Conservation (phyloP, 2,797 vertebrate genomes). For the Dendrocincla fuliginosa region DNA sequence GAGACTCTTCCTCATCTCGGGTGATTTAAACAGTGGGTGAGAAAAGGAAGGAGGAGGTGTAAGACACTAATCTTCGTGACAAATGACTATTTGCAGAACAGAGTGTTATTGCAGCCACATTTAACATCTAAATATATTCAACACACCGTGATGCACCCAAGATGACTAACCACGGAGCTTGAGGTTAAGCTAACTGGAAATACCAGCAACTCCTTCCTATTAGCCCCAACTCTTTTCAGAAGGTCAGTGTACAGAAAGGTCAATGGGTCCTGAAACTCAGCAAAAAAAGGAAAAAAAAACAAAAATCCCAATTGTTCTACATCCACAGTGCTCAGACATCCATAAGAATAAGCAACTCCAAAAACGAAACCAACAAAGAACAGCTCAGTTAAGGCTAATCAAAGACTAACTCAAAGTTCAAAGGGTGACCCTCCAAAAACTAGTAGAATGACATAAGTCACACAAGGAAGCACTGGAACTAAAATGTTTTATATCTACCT, state of each 20-base stretch:
- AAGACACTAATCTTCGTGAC: constrained; percentile 64
- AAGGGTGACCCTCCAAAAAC: neutral
- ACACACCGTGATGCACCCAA: neutral
- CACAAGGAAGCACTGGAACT: neutral
- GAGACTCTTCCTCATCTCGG: constrained; percentile 12
- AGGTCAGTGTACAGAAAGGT: neutral
- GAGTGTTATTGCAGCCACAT: constrained; percentile 17
- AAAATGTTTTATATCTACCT: neutral
- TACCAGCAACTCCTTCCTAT: neutral
- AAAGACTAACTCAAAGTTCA: neutral
- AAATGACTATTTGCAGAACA: constrained; percentile 53
- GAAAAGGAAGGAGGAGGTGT: constrained; percentile 68
- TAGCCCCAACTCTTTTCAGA: neutral
- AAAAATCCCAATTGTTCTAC: fast-evolving
- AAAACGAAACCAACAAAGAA: neutral
- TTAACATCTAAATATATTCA: constrained; percentile 41
- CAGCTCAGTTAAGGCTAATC: neutral
- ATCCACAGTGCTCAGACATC: neutral
- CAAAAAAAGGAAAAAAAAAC: too few species aligned
- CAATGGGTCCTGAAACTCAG: neutral
- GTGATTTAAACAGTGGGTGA: constrained; percentile 44
- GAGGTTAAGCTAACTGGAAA: neutral
- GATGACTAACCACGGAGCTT: neutral
- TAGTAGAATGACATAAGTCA: fast-evolving
- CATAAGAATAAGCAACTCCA: neutral